Evolutionary conservation across 2,113 vertebrate genomes (phyloP).

Genomic region (Silurus meridionalis): DNA sequence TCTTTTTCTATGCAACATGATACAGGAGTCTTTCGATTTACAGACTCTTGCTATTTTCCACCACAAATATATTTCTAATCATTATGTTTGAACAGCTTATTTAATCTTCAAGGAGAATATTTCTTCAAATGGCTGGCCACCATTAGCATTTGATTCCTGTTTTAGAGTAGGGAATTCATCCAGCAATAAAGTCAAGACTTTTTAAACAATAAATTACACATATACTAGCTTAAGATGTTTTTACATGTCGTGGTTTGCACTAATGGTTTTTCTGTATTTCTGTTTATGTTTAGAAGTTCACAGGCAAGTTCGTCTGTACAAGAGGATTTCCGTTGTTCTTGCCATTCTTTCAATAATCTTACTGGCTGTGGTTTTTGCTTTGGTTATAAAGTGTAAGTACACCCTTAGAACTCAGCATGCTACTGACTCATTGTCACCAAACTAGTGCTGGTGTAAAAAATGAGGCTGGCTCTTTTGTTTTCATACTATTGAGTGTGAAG

Average conservation of each 20-base stretch:
- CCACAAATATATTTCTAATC: no score
- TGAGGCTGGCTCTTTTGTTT: background rate
- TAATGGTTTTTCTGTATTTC: conserved; percentile 1
- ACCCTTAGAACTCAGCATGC: background rate
- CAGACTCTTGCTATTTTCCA: no score
- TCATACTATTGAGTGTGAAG: background rate
- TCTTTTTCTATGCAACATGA: no score
- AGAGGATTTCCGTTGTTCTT: conserved; percentile 53
- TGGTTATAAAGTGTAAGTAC: conserved; percentile 66
- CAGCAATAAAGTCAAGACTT: no score
- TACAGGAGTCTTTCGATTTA: no score
- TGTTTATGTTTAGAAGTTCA: conserved; percentile 9
- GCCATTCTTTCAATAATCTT: conserved; percentile 57
- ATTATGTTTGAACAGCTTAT: no score
- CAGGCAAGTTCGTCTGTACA: conserved; percentile 50
- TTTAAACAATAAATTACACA: background rate
- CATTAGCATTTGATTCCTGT: no score
- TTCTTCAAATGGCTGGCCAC: no score
- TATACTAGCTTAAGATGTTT: background rate
- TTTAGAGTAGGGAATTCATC: no score
- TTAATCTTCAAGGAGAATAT: no score
- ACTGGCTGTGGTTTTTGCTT: conserved; percentile 54
- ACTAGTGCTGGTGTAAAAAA: background rate
- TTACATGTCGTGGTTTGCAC: background rate
- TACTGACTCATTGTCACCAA: background rate